Percentiles rank a stretch among this genome's conserved stretches.
These are phyloP conservation scores for Microhierax caerulescens DNA, from an alignment of 2,797 vertebrate species.

Conservation along the genomic window DNA sequence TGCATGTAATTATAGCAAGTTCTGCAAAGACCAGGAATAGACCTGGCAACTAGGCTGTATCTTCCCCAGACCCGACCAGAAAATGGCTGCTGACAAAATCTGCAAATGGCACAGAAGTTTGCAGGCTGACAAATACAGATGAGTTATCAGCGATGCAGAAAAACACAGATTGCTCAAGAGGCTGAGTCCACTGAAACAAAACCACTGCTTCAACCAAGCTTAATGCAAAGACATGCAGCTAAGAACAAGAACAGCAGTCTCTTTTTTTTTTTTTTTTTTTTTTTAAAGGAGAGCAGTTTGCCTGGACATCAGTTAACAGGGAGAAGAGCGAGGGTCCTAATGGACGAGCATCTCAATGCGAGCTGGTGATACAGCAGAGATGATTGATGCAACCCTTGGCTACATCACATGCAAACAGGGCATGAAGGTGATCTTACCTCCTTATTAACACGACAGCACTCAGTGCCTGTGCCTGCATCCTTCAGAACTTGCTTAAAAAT, in stretches of 20 bases:
- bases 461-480: background rate
- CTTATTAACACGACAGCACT: background rate
- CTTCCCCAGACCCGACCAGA: background rate
- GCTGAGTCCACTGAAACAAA: background rate
- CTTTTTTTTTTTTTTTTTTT: no score
- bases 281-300: background rate
- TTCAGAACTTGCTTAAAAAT: background rate
- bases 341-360: rapidly evolving
- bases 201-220: background rate
- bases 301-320: background rate
- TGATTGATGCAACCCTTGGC: background rate
- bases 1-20: background rate
- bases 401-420: background rate
- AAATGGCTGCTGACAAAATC: background rate
- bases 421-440: slow-evolving; percentile 4
- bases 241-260: background rate
- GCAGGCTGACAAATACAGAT: background rate
- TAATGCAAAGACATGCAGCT: background rate
- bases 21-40: background rate
- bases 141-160: background rate
- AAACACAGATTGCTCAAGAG: background rate
- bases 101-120: background rate
- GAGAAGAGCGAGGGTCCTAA: background rate
- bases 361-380: background rate
- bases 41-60: background rate